Percentiles rank a stretch among this genome's conserved stretches.
Evolutionary conservation across 2,113 vertebrate genomes (phyloP).

Genomic region (Elaphurus davidianus): DNA sequence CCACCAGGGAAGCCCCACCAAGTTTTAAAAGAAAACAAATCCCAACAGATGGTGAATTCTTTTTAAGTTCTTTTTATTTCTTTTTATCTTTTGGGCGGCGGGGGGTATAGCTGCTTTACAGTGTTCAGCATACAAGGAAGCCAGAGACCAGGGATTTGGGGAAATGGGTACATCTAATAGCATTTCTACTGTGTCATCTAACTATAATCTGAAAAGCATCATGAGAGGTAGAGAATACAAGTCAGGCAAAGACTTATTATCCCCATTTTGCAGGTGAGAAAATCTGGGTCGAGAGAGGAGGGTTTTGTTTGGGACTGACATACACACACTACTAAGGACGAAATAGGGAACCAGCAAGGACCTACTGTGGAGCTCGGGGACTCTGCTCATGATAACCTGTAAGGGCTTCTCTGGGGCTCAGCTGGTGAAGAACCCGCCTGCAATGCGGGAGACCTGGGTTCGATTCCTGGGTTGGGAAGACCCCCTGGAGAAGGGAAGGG

Average conservation of each 20-base stretch:
- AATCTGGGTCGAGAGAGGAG: not conserved
- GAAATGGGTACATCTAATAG: not conserved
- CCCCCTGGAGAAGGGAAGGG: not conserved
- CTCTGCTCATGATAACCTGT: not conserved
- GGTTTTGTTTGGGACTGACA: not conserved
- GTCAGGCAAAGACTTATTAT: not conserved
- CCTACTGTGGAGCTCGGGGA: not conserved
- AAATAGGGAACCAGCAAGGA: accelerated
- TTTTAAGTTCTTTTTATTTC: too few relatives aligned
- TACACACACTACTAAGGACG: not conserved
- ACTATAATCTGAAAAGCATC: not conserved
- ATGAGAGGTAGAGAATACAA: not conserved
- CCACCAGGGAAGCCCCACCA: not conserved
- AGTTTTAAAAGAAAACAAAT: not conserved
- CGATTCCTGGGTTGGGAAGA: too few relatives aligned
- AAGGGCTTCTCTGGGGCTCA: too few relatives aligned
- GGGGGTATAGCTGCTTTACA: not conserved
- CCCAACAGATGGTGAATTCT: not conserved
- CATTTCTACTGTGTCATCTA: not conserved
- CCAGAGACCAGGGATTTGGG: not conserved
- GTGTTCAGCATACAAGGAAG: not conserved
- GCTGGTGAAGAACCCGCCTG: accelerated
- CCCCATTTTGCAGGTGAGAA: not conserved
- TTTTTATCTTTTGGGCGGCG: too few relatives aligned
- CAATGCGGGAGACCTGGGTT: accelerated